phyloP scores from a whole-genome alignment of 2,113 vertebrate species.

The Smithornis capensis region DNA sequence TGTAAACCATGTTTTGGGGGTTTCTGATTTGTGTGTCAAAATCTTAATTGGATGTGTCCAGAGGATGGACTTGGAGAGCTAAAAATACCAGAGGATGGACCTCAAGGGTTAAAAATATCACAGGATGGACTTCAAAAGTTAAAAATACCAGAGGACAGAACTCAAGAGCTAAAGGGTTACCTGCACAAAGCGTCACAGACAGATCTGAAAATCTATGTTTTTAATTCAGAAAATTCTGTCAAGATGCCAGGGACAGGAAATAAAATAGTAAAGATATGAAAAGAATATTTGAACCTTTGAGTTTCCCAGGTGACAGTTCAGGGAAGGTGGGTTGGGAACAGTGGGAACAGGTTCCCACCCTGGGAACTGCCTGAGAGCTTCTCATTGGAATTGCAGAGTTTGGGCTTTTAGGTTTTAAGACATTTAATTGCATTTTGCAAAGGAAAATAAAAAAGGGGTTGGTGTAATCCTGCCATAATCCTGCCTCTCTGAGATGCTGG shows the following conservation, averaged over 20 bases:
- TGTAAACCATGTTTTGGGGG: fast-evolving
- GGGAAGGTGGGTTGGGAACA: not conserved
- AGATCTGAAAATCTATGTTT: not conserved
- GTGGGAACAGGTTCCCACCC: not conserved
- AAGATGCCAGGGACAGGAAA: not conserved
- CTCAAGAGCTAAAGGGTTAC: not conserved
- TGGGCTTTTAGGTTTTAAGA: not conserved
- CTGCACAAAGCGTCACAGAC: not conserved
- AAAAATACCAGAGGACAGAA: not conserved
- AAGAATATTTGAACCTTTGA: not conserved
- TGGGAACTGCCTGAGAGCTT: not conserved
- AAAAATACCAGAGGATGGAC: not conserved
- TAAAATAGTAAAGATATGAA: not conserved
- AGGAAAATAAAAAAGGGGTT: not conserved
- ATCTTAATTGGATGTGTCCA: not conserved
- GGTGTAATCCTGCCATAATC: not conserved
- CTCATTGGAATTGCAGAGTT: not conserved
- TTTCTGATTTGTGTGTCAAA: not conserved
- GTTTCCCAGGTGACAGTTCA: not conserved
- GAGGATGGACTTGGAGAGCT: not conserved
- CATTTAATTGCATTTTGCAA: not conserved
- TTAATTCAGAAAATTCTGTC: not conserved
- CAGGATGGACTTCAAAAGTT: not conserved
- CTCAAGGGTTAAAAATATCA: not conserved
- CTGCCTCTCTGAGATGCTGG: not conserved